Base-by-base conservation (phyloP, 2,113 vertebrate species). In the Mormyrus iriodes region DNA sequence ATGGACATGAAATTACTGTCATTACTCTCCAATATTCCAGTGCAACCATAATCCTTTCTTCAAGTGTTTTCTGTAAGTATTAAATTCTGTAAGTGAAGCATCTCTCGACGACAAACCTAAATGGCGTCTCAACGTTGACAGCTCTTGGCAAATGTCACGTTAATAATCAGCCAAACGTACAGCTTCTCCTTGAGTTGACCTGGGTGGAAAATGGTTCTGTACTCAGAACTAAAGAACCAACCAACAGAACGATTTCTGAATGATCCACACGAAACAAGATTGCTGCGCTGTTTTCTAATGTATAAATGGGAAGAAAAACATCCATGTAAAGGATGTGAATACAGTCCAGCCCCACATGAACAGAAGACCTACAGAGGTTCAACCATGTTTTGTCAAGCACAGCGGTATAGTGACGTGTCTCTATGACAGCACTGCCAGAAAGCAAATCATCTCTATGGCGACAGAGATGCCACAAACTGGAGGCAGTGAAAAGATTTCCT, bases 401-500 rank as follows among this genome's bases (percentile, higher is more conserved):
- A 15, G 69, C 69, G 1, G 27, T 6, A 39, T 39, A 6, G 35
- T 35, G 19, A 42, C 17, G 17, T 12, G 61, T 27, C n/a, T 69
- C 27, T 31, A 39, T 42, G 73, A 79, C 73, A 79, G 73, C 73
- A 42, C 15, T 8, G 4, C 39, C 73, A 79, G 35, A 79, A 53
- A 24, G 51, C 49, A 83, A 27, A 88, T 55, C 19, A 31, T 49
- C 73, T 88, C 65, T 13, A 46, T 49, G 87, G 48, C 10, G 21
- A 83, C 31, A 9, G 17, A n/a, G n/a, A 51, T 19, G 15, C 69
- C 48, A 35, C 51, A 15, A 31, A 17, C 19, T 24, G 76, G 3
- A 39, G 31, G 73, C 69, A 35, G 31, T 52, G 89, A 91, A 27
- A 27, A 17, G 61, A 15, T 58, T 86, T 88, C 58, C 53, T 58